Percentiles rank a stretch among this genome's conserved stretches.
phyloP scores from a whole-genome alignment of 92 coral and sea anemone genomes.

The Siderastrea radians region DNA sequence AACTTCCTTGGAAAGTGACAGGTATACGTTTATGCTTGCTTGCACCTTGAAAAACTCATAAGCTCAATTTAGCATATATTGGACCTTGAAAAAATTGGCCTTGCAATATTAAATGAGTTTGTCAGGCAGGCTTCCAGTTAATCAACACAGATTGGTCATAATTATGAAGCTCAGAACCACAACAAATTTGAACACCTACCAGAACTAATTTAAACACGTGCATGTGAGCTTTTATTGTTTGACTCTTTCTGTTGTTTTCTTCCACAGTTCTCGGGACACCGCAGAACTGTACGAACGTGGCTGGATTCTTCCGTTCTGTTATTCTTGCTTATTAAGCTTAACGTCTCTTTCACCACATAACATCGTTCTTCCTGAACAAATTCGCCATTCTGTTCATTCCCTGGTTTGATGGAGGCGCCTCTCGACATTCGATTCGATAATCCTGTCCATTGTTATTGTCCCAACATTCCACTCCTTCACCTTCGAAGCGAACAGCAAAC shows the following conservation, averaged over 20 bases:
- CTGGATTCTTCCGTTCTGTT: neutral
- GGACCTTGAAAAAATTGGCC: neutral
- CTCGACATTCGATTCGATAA: conserved; percentile 87
- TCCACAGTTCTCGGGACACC: neutral
- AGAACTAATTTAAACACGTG: neutral
- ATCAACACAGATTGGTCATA: neutral
- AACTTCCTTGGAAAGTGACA: neutral
- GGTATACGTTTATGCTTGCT: neutral
- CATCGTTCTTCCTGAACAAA: conserved; percentile 9
- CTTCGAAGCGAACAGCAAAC: conserved; percentile 88
- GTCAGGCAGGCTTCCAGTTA: neutral
- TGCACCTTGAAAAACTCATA: neutral
- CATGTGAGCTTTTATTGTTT: neutral
- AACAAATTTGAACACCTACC: neutral
- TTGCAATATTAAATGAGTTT: neutral
- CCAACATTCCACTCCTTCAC: conserved; percentile 93
- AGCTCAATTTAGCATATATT: neutral
- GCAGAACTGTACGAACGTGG: neutral
- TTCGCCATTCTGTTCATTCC: conserved; percentile 38
- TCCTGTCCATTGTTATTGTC: conserved; percentile 91
- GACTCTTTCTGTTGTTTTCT: neutral
- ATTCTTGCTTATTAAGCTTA: neutral
- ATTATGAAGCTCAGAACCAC: neutral
- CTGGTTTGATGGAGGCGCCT: conserved; percentile 7
- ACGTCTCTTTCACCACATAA: neutral